A percentile compares a stretch with the other conserved stretches of the same genome.
Conservation (phyloP, 2,113 vertebrate species). For the Aptenodytes patagonicus region DNA sequence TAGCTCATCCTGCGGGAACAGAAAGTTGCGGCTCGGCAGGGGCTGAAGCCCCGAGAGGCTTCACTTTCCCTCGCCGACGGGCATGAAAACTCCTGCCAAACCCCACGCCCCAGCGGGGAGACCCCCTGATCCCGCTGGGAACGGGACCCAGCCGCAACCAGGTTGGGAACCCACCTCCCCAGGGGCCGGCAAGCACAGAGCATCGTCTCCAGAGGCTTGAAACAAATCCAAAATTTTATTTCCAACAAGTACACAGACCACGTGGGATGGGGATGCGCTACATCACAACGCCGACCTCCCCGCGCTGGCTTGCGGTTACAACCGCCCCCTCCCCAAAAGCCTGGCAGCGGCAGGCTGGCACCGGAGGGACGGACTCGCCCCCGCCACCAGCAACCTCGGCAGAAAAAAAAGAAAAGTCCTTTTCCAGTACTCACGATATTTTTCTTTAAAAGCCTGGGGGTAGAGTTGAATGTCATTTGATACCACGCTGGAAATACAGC, state of each 20-base stretch:
- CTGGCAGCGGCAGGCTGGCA: not conserved
- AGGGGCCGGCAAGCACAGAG: rapidly evolving
- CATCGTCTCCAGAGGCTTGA: not conserved
- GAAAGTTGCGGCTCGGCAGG: not conserved
- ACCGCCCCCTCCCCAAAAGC: conserved; percentile 23
- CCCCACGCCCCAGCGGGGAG: rapidly evolving
- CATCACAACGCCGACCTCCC: conserved; percentile 59
- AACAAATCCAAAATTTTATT: conserved; percentile 78
- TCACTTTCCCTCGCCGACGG: rapidly evolving
- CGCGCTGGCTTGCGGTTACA: not conserved
- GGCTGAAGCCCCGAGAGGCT: not conserved
- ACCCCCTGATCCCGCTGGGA: not conserved
- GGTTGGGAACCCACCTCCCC: not conserved
- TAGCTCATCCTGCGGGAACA: not conserved
- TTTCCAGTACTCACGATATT: not conserved
- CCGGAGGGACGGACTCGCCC: not conserved
- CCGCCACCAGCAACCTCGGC: conserved; percentile 8
- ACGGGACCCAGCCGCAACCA: rapidly evolving
- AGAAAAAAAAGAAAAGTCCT: not conserved
- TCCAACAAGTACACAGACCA: conserved; percentile 75
- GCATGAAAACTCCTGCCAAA: not conserved
- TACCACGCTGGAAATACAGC: conserved; percentile 11
- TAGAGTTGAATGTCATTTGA: not conserved
- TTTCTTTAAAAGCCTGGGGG: not conserved
- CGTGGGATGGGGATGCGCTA: conserved; percentile 68